Evolutionary conservation across 2,888 invertebrate species (phyloP).

Genomic region (Bimastos eiseni): DNA sequence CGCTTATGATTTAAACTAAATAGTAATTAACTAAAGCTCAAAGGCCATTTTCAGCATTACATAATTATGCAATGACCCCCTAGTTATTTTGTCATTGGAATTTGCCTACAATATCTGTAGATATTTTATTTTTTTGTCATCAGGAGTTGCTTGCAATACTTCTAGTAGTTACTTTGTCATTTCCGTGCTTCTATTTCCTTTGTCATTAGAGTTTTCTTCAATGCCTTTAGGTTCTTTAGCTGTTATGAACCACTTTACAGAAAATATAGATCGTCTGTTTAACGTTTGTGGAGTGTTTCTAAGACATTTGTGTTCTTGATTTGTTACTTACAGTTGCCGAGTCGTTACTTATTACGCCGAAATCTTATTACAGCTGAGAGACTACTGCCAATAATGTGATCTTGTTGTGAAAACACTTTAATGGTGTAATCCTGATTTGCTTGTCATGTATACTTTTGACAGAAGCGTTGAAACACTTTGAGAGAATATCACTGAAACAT

Average conservation of each 20-base stretch:
- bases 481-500: not conserved
- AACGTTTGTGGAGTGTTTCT: not conserved
- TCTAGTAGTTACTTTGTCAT: too few species aligned
- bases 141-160: too few species aligned
- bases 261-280: not conserved
- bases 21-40: too few species aligned
- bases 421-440: not conserved
- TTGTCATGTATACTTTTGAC: not conserved
- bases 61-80: too few species aligned
- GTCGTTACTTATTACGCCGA: conserved; percentile 1
- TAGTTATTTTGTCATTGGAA: too few species aligned
- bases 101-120: too few species aligned
- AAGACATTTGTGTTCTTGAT: not conserved
- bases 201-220: too few species aligned
- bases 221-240: not conserved
- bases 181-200: too few species aligned
- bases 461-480: not conserved
- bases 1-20: too few species aligned
- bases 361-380: conserved; percentile 2
- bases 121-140: too few species aligned
- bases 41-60: too few species aligned
- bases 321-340: conserved; percentile 23
- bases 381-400: not conserved
- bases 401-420: not conserved
- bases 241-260: not conserved